Evolutionary conservation across 2,797 vertebrate species (phyloP), one percentile per base, ranked within the genome.

Genomic region (Cetoscarus ocellatus): DNA sequence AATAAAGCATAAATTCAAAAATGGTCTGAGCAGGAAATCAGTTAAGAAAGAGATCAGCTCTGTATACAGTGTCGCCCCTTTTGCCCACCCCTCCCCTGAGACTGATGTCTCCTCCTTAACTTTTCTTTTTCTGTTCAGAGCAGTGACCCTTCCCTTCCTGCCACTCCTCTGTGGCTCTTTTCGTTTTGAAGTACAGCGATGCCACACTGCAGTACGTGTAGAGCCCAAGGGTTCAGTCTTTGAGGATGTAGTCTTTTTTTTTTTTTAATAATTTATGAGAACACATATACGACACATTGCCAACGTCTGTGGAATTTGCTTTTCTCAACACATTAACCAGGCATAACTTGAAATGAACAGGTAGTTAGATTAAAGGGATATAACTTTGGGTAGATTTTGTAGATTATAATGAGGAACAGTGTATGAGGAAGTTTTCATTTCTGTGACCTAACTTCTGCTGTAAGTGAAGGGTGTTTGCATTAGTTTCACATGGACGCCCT

Each of bases 71-170:
- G 42, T 62, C 34, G 35, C 10, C 19, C 52, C 7, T 48, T 50
- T 64, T 38, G 42, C 63, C 43, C 43, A 38, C 38, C 47, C 19
- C 3, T 58, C 61, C 50, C 72, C 2, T 36, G 70, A 71, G 65
- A 69, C 67, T 0, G 11, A 11, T 27, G 42, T 68, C 67, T 43
- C 61, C 52, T 66, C 42, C 64, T 54, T 40, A 65, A 45, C 50
- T 58, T 61, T 70, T 70, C 72, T 50, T 72, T 70, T 61, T 64
- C 60, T 67, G 51, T 74, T 79, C 59, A 70, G 50, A 74, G n/a
- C 73, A 52, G 38, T 58, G 49, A 66, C 80, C 73, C 55, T 60
- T 61, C 71, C 71, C 84, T 87, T 90, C 82, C 74, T 81, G 40
- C 44, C 47, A 53, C 5, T 38, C 77, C 52, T 73, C 52, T 73